Conservation (phyloP, 2,888 invertebrate species). For the Kuschelorhynchus macadamiae region DNA sequence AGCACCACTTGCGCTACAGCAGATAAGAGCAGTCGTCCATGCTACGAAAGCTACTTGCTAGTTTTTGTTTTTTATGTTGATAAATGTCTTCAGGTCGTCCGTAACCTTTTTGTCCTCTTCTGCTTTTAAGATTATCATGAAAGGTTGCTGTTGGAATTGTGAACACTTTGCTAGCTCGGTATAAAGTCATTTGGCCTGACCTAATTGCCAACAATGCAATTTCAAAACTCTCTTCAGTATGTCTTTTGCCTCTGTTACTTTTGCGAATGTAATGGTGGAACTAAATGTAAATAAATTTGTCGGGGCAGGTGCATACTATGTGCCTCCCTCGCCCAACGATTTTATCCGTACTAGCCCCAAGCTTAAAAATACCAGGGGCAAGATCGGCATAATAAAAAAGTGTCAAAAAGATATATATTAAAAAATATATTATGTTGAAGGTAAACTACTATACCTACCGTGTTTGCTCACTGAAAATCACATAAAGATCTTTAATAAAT, state of each 20-base stretch:
- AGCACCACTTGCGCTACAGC: no score
- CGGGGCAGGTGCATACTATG: background rate
- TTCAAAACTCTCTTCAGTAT: constrained; percentile 4
- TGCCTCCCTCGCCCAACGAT: background rate
- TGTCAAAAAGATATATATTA: background rate
- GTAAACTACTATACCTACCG: background rate
- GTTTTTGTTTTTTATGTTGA: background rate
- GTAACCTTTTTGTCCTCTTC: constrained; percentile 1
- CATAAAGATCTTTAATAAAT: no score
- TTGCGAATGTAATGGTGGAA: constrained; percentile 11
- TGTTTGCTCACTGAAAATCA: background rate
- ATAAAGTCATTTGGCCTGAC: no score
- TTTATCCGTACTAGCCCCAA: background rate
- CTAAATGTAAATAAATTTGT: background rate
- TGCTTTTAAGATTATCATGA: constrained; percentile 1
- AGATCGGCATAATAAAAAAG: background rate
- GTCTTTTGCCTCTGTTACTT: background rate
- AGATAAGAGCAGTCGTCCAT: constrained; percentile 56
- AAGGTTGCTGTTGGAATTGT: no score
- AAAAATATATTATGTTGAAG: background rate
- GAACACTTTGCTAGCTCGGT: no score
- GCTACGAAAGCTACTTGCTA: background rate
- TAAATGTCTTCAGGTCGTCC: constrained; percentile 4
- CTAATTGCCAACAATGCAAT: background rate
- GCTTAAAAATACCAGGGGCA: background rate